phyloP scores from a whole-genome alignment of 2,888 invertebrate species.

The Aethes cnicana region DNA sequence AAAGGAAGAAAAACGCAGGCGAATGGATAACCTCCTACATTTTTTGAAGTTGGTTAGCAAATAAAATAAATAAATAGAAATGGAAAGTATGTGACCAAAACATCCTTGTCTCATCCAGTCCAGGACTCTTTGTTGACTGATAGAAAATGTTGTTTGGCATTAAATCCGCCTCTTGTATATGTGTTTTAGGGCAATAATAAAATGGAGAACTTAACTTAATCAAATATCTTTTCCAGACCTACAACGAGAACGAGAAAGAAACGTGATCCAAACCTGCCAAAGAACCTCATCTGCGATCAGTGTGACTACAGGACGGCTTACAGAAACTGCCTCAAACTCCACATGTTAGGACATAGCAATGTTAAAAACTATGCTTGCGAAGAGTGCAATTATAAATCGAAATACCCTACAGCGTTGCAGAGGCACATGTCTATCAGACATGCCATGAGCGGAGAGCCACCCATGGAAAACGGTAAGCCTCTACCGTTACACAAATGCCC shows the following conservation, averaged over 20 bases:
- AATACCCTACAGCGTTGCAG: constrained; percentile 49
- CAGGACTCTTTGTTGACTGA: too few relatives aligned
- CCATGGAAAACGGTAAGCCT: constrained; percentile 22
- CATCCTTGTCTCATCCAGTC: too few relatives aligned
- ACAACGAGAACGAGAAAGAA: constrained; percentile 5
- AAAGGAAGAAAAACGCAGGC: too few relatives aligned
- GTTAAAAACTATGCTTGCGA: constrained; percentile 48
- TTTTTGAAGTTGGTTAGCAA: too few relatives aligned
- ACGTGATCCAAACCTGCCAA: too few relatives aligned
- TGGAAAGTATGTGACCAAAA: too few relatives aligned
- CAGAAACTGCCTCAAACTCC: constrained; percentile 53
- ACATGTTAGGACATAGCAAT: constrained; percentile 47
- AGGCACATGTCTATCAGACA: constrained; percentile 53
- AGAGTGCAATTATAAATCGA: constrained; percentile 52
- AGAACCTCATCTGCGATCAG: constrained; percentile 43
- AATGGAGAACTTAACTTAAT: too few relatives aligned
- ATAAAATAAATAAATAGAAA: too few relatives aligned
- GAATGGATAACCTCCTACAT: too few relatives aligned
- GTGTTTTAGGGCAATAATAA: too few relatives aligned
- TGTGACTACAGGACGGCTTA: constrained; percentile 56
- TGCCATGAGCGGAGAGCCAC: constrained; percentile 31
- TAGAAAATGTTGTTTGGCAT: too few relatives aligned
- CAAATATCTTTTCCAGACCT: constrained; percentile 12
- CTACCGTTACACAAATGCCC: constrained; percentile 38
- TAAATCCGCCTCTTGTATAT: too few relatives aligned